Base-by-base conservation (phyloP, 2,797 vertebrate species). In the Arrhamphus sclerolepis region DNA sequence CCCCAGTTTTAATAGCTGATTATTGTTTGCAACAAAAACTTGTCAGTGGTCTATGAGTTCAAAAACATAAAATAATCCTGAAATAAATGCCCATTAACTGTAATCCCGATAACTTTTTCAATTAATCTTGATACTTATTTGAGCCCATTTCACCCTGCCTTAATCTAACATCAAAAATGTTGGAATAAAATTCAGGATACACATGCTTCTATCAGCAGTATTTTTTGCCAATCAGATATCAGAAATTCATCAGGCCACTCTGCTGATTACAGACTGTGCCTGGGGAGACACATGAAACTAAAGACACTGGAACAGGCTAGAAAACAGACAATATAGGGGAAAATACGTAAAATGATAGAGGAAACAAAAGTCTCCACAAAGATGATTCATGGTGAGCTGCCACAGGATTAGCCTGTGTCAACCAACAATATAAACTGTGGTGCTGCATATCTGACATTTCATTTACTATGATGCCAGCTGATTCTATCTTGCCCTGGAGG, bases 351-450 rank as follows among this genome's bases (percentile, higher is more conserved):
- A 66, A 56, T 40, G 65, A 77, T 38, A 66, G 66, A 72, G 65
- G 66, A 75, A 80, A 84, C 76, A 82, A 84, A 85, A 80, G 78
- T 80, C 64, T 34, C 62, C 80, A 80, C 77, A 67, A 56, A 60
- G 85, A 87, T 89, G 88, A 90, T 77, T 89, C 87, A 88, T 74
- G 56, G 78, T 75, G 76, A 81, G 52, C 70, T 74, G 73, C 55
- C 80, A 84, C 85, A 73, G 77, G 79, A 87, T 88, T 79, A 86
- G 66, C 71, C 69, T 44, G 75, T 79, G 80, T 83, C 77, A 79
- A 75, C 71, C 74, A 81, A 84, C 83, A 78, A 69, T 63, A 75
- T 72, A 72, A 81, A 77, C 54, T 20, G 1, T 54, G 61, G 53
- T 43, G 63, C 56, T 62, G 67, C 72, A 66, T 67, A 67, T 83